Evolutionary conservation across 1,140 invertebrate species (phyloP).

Genomic region (Sitobion miscanthi): DNA sequence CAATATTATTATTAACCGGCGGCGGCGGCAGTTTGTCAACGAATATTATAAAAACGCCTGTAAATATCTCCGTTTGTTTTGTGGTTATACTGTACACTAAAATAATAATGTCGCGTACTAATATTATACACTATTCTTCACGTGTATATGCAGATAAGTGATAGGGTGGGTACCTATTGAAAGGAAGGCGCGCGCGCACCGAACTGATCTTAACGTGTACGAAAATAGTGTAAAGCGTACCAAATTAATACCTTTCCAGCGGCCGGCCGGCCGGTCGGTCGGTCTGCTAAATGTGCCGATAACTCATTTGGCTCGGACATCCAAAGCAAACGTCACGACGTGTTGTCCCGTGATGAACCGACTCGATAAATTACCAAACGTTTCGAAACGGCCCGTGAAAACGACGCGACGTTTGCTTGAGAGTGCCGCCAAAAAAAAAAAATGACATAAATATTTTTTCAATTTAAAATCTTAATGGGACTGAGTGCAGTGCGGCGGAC

Average conservation of each 20-base stretch:
- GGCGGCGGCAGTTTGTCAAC: conserved; percentile 1
- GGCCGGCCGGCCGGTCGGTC: no score
- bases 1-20: conserved; percentile 32
- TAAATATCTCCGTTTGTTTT: background rate
- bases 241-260: conserved; percentile 7
- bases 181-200: background rate
- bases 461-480: conserved; percentile 11
- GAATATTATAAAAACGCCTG: background rate
- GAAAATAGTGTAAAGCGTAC: conserved; percentile 30
- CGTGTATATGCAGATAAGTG: background rate
- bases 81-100: background rate
- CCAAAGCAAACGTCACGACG: conserved; percentile 22
- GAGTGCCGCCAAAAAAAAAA: background rate
- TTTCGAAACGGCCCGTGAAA: conserved; percentile 38
- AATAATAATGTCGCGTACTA: background rate
- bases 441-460: background rate
- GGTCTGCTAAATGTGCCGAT: conserved; percentile 41
- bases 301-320: conserved; percentile 53
- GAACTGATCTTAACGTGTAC: background rate
- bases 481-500: background rate
- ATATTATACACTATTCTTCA: background rate
- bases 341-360: background rate
- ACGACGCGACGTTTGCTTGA: conserved; percentile 22
- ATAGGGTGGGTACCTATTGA: background rate
- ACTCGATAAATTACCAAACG: conserved; percentile 40